Evolutionary conservation across 2,113 vertebrate genomes (phyloP).

Genomic region (Leucopsar rothschildi): DNA sequence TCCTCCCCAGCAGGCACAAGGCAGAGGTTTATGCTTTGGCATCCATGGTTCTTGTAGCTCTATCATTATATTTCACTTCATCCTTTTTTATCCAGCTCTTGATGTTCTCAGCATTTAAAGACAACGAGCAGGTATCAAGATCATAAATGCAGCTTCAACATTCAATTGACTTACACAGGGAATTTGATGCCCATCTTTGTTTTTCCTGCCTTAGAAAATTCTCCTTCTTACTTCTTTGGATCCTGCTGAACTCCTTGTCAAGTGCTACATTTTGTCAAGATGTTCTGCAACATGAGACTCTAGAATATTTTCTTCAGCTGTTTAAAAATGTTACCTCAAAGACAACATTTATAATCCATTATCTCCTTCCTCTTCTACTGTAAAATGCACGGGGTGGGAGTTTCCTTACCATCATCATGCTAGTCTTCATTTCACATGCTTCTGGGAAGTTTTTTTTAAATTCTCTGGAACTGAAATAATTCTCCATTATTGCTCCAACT

Average conservation of each 20-base stretch:
- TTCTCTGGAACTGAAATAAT: not conserved
- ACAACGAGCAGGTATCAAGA: not conserved
- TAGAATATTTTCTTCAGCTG: not conserved
- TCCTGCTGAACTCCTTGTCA: not conserved
- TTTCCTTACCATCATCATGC: not conserved
- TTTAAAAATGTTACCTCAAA: not conserved
- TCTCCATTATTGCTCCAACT: not conserved
- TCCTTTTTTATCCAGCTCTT: not conserved
- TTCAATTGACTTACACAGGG: not conserved
- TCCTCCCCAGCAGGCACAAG: not conserved
- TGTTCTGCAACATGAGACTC: not conserved
- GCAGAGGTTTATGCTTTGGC: not conserved
- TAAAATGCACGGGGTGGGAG: not conserved
- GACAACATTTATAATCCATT: not conserved
- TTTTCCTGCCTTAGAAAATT: not conserved
- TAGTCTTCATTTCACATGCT: not conserved
- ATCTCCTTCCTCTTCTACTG: not conserved
- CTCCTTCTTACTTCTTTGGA: not conserved
- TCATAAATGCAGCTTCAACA: not conserved
- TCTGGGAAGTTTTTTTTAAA: not conserved
- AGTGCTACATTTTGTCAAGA: not conserved
- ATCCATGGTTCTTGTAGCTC: not conserved
- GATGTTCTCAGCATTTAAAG: not conserved
- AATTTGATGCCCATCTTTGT: not conserved
- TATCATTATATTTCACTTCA: not conserved